Conservation (phyloP, 2,113 vertebrate species). For the Silurus glanis region DNA sequence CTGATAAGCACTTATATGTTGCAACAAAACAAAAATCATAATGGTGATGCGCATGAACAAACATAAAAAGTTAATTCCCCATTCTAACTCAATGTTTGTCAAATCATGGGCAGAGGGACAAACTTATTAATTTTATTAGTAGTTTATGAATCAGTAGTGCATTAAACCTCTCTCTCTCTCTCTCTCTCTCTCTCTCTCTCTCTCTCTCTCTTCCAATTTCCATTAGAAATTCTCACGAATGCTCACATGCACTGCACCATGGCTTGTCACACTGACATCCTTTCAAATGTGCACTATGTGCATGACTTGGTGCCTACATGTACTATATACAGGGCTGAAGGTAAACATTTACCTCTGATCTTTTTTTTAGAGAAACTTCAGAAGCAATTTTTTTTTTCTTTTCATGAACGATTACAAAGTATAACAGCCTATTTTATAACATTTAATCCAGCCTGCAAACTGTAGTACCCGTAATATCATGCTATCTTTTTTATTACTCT, state of each 20-base stretch:
- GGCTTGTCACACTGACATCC: background rate
- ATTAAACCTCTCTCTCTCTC: constrained; percentile 5
- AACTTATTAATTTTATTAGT: constrained; percentile 41
- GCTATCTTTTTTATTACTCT: background rate
- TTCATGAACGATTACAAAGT: too few relatives aligned
- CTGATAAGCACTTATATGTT: background rate
- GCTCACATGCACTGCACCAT: background rate
- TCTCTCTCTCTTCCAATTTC: constrained; percentile 6
- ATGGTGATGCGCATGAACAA: background rate
- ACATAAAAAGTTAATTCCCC: constrained; percentile 1
- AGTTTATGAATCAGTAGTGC: constrained; percentile 20
- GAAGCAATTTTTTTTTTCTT: too few relatives aligned
- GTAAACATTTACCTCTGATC: background rate
- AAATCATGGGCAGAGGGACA: constrained; percentile 46
- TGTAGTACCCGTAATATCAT: background rate
- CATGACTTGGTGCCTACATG: background rate
- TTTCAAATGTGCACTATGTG: background rate
- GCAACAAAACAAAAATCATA: background rate
- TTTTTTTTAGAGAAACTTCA: background rate
- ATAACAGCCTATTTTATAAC: background rate
- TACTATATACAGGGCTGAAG: background rate
- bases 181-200: background rate
- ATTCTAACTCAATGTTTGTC: constrained; percentile 35
- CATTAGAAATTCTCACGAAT: constrained; percentile 19
- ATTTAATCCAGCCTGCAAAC: background rate